Percentiles rank a stretch among this genome's conserved stretches.
Evolutionary conservation across 2,888 invertebrate genomes (phyloP).

Genomic region (Penaeus monodon): DNA sequence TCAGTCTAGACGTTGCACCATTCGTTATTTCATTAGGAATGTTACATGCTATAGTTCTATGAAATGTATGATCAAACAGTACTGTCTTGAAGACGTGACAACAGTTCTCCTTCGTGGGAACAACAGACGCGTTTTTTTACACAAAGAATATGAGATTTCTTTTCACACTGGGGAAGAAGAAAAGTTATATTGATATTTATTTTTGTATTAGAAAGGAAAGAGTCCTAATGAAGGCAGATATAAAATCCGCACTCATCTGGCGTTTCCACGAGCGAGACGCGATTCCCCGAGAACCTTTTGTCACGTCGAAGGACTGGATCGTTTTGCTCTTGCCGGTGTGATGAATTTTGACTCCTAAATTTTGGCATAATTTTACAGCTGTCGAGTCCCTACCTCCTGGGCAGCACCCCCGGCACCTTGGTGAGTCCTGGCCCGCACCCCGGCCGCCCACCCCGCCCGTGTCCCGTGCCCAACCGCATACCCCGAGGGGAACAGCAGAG

Average conservation of each 20-base stretch:
- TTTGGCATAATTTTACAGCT: constrained; percentile 64
- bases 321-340: constrained; percentile 43
- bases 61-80: constrained; percentile 41
- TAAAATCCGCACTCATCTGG: not conserved
- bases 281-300: not conserved
- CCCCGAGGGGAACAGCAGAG: constrained; percentile 6
- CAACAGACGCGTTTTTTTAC: not conserved
- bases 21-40: constrained; percentile 39
- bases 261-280: not conserved
- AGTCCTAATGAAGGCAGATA: not conserved
- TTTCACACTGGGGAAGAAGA: not conserved
- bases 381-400: constrained; percentile 64
- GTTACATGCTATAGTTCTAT: constrained; percentile 43
- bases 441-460: not conserved
- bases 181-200: too few species aligned
- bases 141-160: not conserved
- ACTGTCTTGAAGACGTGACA: constrained; percentile 39
- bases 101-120: constrained; percentile 22
- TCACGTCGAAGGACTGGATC: constrained; percentile 30
- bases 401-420: constrained; percentile 64
- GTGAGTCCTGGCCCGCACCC: constrained; percentile 53
- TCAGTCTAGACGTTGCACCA: constrained; percentile 38
- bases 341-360: constrained; percentile 59
- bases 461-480: constrained; percentile 7
- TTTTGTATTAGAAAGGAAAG: not conserved